These are phyloP conservation scores for Halictus ligatus DNA, from an alignment of 2,888 invertebrate genomes.

Conservation along the genomic window DNA sequence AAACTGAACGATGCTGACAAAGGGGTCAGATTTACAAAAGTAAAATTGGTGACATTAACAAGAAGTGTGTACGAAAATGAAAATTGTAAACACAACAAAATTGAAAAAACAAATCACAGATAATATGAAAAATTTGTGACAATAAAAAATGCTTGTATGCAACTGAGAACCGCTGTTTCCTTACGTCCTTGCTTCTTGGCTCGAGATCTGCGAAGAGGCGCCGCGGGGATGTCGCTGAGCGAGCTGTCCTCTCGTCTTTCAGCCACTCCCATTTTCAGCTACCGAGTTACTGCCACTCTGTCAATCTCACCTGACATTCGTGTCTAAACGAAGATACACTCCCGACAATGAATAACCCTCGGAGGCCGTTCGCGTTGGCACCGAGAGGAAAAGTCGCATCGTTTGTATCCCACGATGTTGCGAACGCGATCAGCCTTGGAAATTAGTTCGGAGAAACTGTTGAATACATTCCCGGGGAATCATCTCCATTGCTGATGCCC, in stretches of 20 bases:
- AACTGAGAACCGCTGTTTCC: conserved; percentile 69
- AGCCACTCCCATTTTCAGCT: conserved; percentile 79
- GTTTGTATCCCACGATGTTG: conserved; percentile 47
- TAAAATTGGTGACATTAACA: too few species aligned
- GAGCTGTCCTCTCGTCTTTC: conserved; percentile 77
- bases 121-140: background rate
- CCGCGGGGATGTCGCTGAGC: conserved; percentile 75
- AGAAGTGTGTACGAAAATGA: background rate
- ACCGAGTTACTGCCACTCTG: conserved; percentile 75
- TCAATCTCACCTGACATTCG: conserved; percentile 65
- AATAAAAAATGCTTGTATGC: background rate
- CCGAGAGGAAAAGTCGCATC: conserved; percentile 49
- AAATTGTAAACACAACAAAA: background rate
- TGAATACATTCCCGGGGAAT: conserved; percentile 11
- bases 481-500: conserved; percentile 1
- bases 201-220: conserved; percentile 67
- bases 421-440: conserved; percentile 49
- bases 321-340: conserved; percentile 58
- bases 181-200: conserved; percentile 50
- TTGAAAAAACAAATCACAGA: background rate
- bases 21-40: background rate
- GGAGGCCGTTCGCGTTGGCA: conserved; percentile 56
- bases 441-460: conserved; percentile 46
- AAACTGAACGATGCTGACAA: background rate
- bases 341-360: conserved; percentile 61